Evolutionary conservation across 1,140 invertebrate species (phyloP).

Genomic region (Zaprionus davidi): DNA sequence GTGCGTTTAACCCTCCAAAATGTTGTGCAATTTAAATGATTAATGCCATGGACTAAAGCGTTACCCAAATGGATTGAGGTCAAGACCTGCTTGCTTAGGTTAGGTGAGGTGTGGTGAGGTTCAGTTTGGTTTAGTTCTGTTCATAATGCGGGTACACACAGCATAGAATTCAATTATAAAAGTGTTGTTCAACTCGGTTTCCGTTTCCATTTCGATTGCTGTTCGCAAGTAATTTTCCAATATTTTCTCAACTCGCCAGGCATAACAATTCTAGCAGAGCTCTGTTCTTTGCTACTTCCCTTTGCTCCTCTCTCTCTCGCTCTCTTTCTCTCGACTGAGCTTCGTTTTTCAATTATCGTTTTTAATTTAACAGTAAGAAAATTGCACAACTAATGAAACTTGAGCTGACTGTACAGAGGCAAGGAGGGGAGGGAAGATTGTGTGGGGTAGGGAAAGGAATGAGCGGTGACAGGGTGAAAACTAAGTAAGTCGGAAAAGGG

Average conservation of each 20-base stretch:
- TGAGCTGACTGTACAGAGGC: conserved; percentile 31
- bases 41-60: conserved; percentile 47
- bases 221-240: conserved; percentile 69
- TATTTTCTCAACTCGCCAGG: conserved; percentile 56
- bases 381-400: conserved; percentile 79
- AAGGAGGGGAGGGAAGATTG: too few relatives aligned
- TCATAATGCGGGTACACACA: conserved; percentile 2
- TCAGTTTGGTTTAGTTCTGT: not conserved
- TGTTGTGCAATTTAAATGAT: conserved; percentile 74
- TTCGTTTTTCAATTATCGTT: conserved; percentile 83
- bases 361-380: conserved; percentile 79
- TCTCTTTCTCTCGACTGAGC: conserved; percentile 22
- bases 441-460: not conserved
- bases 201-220: conserved; percentile 57
- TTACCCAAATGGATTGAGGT: conserved; percentile 14
- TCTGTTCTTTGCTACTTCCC: conserved; percentile 29
- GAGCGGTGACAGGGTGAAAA: not conserved
- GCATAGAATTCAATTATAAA: conserved; percentile 73
- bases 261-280: conserved; percentile 15
- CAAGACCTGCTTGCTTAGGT: not conserved
- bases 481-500: conserved; percentile 6
- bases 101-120: not conserved
- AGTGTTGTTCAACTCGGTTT: conserved; percentile 32
- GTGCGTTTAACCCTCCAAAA: conserved; percentile 55
- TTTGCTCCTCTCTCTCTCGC: not conserved